Conservation (phyloP, 1,140 invertebrate genomes). For the Ceratina calcarata region DNA sequence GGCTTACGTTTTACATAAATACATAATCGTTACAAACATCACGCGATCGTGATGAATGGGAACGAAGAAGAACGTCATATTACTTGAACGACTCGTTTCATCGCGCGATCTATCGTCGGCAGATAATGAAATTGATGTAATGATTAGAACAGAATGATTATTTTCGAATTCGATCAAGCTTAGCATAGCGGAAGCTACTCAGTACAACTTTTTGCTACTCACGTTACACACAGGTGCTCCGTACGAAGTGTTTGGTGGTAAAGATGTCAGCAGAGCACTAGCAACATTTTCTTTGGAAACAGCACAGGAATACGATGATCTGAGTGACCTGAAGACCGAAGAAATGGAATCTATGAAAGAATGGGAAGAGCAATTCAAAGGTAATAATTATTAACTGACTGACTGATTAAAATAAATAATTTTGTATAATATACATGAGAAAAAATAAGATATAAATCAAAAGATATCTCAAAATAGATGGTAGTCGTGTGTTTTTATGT, state of each 20-base stretch:
- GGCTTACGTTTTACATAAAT: constrained; percentile 31
- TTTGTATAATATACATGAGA: not conserved
- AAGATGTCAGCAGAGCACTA: constrained; percentile 95
- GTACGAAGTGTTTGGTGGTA: constrained; percentile 96
- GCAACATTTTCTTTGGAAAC: constrained; percentile 95
- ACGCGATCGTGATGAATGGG: constrained; percentile 1
- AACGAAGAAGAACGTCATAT: constrained; percentile 9
- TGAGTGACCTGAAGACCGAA: constrained; percentile 93
- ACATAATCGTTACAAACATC: constrained; percentile 31
- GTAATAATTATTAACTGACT: constrained; percentile 76
- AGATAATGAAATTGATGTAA: no score
- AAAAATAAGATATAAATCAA: not conserved
- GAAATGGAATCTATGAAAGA: constrained; percentile 94
- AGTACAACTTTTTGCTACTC: not conserved
- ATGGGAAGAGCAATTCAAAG: constrained; percentile 98
- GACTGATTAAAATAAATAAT: not conserved
- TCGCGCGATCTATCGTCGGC: no score
- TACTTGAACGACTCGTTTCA: not conserved
- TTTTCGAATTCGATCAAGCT: not conserved
- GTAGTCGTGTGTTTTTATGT: not conserved
- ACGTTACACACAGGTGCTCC: constrained; percentile 87
- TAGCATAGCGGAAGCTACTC: no score
- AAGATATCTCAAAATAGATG: not conserved
- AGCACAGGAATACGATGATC: constrained; percentile 95
- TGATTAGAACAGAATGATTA: not conserved